Evolutionary conservation across 2,797 vertebrate genomes (phyloP).

Genomic region (Phalanger gymnotis): DNA sequence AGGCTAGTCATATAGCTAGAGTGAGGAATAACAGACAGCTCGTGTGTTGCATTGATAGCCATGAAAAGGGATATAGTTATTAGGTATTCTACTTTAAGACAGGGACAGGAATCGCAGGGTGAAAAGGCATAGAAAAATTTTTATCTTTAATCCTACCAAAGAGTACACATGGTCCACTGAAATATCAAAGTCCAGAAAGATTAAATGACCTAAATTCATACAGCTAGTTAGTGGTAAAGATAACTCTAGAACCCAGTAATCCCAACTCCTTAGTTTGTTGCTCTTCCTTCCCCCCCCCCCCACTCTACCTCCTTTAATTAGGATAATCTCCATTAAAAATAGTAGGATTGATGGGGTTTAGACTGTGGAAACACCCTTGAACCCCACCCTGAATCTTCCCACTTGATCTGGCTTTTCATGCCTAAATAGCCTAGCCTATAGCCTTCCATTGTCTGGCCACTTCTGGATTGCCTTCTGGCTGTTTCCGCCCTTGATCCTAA

Average conservation of each 20-base stretch:
- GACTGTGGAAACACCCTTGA: too few species aligned
- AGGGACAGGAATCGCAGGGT: background rate
- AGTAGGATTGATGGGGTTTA: too few species aligned
- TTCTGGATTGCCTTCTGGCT: too few species aligned
- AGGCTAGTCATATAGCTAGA: too few species aligned
- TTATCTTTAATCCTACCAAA: background rate
- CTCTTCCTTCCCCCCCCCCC: background rate
- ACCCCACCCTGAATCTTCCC: too few species aligned
- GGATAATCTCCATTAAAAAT: background rate
- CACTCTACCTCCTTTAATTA: background rate
- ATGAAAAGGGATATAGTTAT: background rate
- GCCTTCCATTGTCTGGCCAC: too few species aligned
- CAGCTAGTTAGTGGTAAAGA: background rate
- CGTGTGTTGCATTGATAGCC: too few species aligned
- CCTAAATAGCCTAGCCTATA: too few species aligned
- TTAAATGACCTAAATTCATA: background rate
- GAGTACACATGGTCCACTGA: background rate
- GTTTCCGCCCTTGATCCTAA: too few species aligned
- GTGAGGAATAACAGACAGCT: too few species aligned
- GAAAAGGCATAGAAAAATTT: background rate
- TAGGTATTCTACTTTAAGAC: background rate
- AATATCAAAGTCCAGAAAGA: background rate
- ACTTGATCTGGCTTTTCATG: too few species aligned
- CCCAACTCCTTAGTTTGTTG: background rate
- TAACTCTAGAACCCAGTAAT: background rate